A percentile compares a stretch with the other conserved stretches of the same genome.
Evolutionary conservation across 2,888 invertebrate genomes (phyloP).

Genomic region (Strigamia transsilvanica): DNA sequence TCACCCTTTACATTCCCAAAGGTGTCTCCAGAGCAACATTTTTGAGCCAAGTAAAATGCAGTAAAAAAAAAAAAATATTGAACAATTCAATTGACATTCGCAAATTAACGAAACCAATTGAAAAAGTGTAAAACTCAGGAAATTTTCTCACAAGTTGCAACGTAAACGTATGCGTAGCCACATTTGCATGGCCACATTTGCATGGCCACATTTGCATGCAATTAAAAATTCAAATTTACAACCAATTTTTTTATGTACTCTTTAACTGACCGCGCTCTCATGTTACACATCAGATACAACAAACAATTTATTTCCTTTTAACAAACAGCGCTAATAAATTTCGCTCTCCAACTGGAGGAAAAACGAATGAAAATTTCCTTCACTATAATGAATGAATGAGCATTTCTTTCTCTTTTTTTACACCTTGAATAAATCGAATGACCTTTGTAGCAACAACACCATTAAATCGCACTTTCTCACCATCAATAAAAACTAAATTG

Average conservation of each 20-base stretch:
- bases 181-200: no score
- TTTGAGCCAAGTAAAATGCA: background rate
- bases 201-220: no score
- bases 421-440: background rate
- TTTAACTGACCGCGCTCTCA: no score
- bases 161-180: no score
- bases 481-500: background rate
- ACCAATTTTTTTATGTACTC: no score
- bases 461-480: background rate
- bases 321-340: background rate
- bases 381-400: background rate
- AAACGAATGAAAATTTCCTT: no score
- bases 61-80: background rate
- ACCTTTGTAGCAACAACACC: background rate
- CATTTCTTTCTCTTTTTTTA: background rate
- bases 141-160: no score
- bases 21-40: conserved; percentile 11
- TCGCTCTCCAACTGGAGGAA: background rate
- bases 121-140: no score
- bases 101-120: no score
- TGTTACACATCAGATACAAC: background rate
- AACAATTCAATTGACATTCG: no score
- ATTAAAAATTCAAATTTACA: no score
- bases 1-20: background rate
- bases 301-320: background rate